These are phyloP conservation scores for Anguilla marmorata DNA, from an alignment of 2,797 vertebrate genomes.

Conservation along the genomic window DNA sequence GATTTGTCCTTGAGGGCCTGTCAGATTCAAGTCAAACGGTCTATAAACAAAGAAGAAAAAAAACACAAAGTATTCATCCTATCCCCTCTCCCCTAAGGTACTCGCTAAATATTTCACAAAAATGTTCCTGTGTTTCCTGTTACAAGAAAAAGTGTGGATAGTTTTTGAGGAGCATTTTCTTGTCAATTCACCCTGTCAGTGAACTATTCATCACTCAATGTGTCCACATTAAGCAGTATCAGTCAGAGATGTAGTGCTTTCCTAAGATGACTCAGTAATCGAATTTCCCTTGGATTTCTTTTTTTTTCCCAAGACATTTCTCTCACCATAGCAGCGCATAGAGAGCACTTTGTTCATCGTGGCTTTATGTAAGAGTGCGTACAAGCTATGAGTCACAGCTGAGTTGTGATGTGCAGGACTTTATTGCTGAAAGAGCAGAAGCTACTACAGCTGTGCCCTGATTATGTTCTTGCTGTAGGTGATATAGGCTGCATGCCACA, in stretches of 20 bases:
- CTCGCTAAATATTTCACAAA: neutral
- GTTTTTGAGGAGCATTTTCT: neutral
- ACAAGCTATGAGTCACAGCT: neutral
- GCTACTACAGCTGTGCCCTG: slow-evolving; percentile 16
- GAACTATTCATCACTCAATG: neutral
- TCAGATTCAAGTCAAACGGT: slow-evolving; percentile 2
- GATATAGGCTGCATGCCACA: neutral
- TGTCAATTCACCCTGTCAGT: neutral
- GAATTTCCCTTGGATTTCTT: neutral
- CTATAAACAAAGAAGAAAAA: neutral
- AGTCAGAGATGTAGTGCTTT: neutral
- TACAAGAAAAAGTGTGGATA: neutral
- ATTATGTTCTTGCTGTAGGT: neutral
- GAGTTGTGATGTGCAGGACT: slow-evolving; percentile 14
- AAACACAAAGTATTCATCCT: neutral
- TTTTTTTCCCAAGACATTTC: neutral
- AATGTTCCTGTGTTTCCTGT: neutral
- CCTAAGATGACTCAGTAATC: neutral
- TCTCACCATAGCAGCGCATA: neutral
- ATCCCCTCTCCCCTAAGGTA: neutral
- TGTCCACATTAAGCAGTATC: neutral
- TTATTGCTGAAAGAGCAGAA: slow-evolving; percentile 18
- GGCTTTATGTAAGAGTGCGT: slow-evolving; percentile 11
- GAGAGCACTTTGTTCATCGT: neutral
- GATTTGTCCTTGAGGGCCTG: slow-evolving; percentile 27